Percentiles rank a stretch among this genome's conserved stretches.
These are phyloP conservation scores for Lucifuga dentata DNA, from an alignment of 2,113 vertebrate species.

Conservation along the genomic window DNA sequence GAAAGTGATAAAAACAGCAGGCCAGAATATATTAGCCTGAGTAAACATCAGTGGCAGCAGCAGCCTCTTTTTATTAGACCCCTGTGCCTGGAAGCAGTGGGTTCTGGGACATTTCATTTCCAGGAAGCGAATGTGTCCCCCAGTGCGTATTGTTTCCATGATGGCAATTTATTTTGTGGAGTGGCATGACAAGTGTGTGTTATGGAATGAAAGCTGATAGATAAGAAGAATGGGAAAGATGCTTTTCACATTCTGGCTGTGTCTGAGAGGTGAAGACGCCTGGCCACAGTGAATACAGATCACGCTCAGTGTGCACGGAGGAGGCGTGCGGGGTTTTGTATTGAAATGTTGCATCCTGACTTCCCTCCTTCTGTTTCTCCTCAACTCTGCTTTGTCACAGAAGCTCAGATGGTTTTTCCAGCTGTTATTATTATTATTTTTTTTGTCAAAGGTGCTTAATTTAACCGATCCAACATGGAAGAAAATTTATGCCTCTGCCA, in stretches of 20 bases:
- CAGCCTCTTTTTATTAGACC: conserved; percentile 68
- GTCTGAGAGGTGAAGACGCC: conserved; percentile 47
- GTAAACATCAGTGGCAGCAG: conserved; percentile 67
- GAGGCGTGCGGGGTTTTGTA: conserved; percentile 44
- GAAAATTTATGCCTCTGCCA: no score
- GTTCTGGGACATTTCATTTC: conserved; percentile 66
- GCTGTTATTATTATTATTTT: no score
- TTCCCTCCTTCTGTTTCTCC: conserved; percentile 30
- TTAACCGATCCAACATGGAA: no score
- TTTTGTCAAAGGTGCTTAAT: no score
- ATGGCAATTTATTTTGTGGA: conserved; percentile 73
- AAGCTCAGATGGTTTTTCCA: conserved; percentile 33
- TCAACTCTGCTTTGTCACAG: conserved; percentile 6
- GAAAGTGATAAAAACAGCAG: conserved; percentile 53
- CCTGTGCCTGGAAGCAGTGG: conserved; percentile 48
- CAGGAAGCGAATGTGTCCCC: conserved; percentile 41
- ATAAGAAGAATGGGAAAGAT: conserved; percentile 74
- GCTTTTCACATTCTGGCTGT: conserved; percentile 74
- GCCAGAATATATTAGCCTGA: conserved; percentile 67
- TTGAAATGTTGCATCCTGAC: conserved; percentile 19
- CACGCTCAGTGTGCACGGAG: conserved; percentile 25
- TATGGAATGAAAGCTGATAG: conserved; percentile 68
- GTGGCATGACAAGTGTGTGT: conserved; percentile 54
- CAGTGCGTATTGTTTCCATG: conserved; percentile 72
- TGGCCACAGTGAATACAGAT: conserved; percentile 64